Evolutionary conservation across 2,113 vertebrate genomes (phyloP).

Genomic region (Upupa epops): DNA sequence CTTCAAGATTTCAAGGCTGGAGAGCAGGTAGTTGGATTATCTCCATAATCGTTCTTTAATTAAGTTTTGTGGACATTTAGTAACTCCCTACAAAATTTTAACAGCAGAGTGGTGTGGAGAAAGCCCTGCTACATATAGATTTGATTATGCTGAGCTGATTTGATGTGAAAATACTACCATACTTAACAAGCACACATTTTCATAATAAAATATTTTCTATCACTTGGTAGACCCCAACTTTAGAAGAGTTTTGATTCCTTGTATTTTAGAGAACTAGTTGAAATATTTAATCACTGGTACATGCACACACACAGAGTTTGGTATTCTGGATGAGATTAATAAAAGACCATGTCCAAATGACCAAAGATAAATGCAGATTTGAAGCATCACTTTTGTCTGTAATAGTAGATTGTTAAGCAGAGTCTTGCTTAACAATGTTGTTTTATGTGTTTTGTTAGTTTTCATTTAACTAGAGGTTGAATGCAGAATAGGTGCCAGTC

Average conservation of each 20-base stretch:
- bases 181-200: not conserved
- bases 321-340: not conserved
- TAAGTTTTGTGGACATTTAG: not conserved
- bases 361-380: not conserved
- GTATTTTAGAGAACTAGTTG: not conserved
- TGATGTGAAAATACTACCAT: not conserved
- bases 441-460: not conserved
- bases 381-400: not conserved
- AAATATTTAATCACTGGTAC: not conserved
- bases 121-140: not conserved
- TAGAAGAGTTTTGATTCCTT: not conserved
- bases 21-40: slow-evolving; percentile 83
- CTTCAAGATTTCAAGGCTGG: slow-evolving; percentile 90
- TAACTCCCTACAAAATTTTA: not conserved
- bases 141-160: not conserved
- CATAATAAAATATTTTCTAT: not conserved
- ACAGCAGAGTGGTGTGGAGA: not conserved
- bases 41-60: not conserved
- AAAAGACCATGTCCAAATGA: not conserved
- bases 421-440: not conserved
- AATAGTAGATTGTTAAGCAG: not conserved
- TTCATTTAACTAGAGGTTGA: not conserved
- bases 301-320: not conserved
- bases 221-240: not conserved
- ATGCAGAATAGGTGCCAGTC: not conserved